Percentiles rank a stretch among this genome's conserved stretches.
phyloP scores from a whole-genome alignment of 1,140 invertebrate genomes.

The Monomorium pharaonis region DNA sequence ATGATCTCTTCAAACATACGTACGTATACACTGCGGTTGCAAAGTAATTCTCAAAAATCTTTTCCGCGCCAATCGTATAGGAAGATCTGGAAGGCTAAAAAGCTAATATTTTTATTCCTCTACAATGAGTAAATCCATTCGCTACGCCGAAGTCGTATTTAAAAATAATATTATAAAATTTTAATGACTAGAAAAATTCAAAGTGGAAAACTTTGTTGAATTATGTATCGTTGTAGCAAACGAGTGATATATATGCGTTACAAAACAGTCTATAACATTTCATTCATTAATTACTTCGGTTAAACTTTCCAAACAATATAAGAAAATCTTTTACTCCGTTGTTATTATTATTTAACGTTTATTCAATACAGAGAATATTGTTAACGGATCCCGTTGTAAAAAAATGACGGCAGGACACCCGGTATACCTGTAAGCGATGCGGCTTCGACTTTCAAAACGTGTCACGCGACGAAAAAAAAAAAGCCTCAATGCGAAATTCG shows the following conservation, averaged over 20 bases:
- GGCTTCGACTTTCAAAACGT: background rate
- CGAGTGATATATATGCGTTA: too few relatives aligned
- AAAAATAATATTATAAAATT: too few relatives aligned
- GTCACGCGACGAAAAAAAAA: conserved; percentile 67
- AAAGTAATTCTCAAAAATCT: conserved; percentile 35
- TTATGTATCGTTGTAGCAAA: too few relatives aligned
- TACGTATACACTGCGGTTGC: conserved; percentile 12
- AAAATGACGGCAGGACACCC: background rate
- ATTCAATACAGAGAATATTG: background rate
- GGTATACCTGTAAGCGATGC: background rate
- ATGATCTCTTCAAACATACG: conserved; percentile 30
- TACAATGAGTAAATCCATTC: too few relatives aligned
- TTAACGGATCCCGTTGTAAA: background rate
- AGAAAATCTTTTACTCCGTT: background rate
- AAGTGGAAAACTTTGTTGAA: too few relatives aligned
- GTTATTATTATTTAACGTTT: background rate
- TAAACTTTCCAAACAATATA: background rate
- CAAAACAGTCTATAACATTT: background rate
- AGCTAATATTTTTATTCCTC: too few relatives aligned
- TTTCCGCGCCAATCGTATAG: conserved; percentile 9
- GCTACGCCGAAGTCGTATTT: too few relatives aligned
- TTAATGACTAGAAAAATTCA: too few relatives aligned
- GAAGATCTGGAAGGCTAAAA: conserved; percentile 28
- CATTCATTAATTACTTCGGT: background rate
- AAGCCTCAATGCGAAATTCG: conserved; percentile 51